phyloP scores from a whole-genome alignment of 2,113 vertebrate species.

The Herpailurus yagouaroundi region DNA sequence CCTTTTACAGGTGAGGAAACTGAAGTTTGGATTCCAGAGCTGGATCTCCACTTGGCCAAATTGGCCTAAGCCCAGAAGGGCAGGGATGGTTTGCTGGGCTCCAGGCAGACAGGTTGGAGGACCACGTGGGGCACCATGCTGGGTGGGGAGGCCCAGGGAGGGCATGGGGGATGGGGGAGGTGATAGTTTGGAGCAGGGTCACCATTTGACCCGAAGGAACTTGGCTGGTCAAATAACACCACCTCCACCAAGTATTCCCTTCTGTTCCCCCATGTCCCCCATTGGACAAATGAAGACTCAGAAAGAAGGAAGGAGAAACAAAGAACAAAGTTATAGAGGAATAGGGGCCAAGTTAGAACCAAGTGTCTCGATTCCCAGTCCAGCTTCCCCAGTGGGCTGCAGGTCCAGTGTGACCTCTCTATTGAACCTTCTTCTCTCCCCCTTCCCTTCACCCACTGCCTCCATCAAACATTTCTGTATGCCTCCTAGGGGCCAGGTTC shows the following conservation, averaged over 20 bases:
- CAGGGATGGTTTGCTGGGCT: background rate
- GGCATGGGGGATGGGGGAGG: background rate
- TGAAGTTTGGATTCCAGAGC: background rate
- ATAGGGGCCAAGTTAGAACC: background rate
- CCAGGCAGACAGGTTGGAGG: background rate
- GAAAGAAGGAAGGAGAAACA: background rate
- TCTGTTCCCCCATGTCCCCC: background rate
- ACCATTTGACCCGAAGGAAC: background rate
- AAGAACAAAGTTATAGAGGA: background rate
- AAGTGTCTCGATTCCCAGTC: no score
- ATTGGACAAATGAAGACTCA: background rate
- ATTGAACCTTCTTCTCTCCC: fast-evolving
- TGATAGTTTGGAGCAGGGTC: background rate
- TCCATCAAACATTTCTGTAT: background rate
- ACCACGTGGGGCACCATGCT: fast-evolving
- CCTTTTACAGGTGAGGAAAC: background rate
- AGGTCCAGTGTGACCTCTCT: background rate
- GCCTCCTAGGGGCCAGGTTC: background rate
- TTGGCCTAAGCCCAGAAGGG: background rate
- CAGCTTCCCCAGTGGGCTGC: background rate
- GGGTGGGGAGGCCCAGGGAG: background rate
- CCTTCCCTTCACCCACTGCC: background rate
- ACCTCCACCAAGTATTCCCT: background rate
- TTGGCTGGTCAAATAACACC: background rate
- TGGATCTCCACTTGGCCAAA: background rate